phyloP scores from a whole-genome alignment of 2,113 vertebrate genomes.

The Hymenochirus boettgeri region DNA sequence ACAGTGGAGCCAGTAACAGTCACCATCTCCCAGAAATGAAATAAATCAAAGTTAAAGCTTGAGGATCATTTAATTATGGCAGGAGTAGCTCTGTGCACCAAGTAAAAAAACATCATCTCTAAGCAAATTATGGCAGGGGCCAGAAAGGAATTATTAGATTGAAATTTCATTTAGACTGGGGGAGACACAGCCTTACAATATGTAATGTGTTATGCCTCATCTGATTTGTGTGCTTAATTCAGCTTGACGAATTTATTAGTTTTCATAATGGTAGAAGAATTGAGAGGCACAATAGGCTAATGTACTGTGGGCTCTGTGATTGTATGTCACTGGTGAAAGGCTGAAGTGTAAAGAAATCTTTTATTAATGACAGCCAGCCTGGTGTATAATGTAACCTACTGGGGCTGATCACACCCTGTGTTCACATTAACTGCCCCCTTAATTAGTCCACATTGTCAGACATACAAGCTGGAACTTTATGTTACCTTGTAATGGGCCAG shows the following conservation, averaged over 20 bases:
- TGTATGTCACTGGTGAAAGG: conserved; percentile 69
- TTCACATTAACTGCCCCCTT: conserved; percentile 79
- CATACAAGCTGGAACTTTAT: conserved; percentile 88
- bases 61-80: conserved; percentile 79
- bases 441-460: conserved; percentile 82
- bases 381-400: conserved; percentile 64
- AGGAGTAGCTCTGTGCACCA: conserved; percentile 71
- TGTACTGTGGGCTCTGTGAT: conserved; percentile 75
- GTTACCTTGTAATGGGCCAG: conserved; percentile 87
- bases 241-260: conserved; percentile 82
- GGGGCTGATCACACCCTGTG: conserved; percentile 69
- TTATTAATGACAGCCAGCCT: conserved; percentile 75
- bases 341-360: conserved; percentile 73
- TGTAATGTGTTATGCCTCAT: conserved; percentile 76
- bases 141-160: conserved; percentile 80
- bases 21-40: conserved; percentile 68
- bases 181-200: conserved; percentile 75
- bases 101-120: conserved; percentile 79
- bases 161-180: conserved; percentile 83
- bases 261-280: conserved; percentile 70
- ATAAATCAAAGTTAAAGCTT: conserved; percentile 83
- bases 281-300: conserved; percentile 67
- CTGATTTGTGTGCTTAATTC: conserved; percentile 82
- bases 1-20: conserved; percentile 70
- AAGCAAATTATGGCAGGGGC: conserved; percentile 76